These are phyloP conservation scores for Mellilla xanthometata DNA, from an alignment of 2,888 invertebrate genomes.

Conservation along the genomic window DNA sequence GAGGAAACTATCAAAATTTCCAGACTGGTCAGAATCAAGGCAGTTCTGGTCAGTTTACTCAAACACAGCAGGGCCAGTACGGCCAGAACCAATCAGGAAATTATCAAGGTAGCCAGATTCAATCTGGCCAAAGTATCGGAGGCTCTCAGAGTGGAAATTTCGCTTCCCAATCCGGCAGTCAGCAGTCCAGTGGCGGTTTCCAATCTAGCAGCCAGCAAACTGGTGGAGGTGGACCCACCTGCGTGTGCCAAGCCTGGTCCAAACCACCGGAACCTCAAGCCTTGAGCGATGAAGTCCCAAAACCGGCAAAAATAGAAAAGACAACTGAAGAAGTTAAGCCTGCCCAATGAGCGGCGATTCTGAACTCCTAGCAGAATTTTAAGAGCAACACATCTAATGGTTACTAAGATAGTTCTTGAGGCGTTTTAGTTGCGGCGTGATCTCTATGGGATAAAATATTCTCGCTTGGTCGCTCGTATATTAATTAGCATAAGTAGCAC, in stretches of 20 bases:
- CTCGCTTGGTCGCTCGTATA: too few relatives aligned
- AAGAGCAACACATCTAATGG: constrained; percentile 8
- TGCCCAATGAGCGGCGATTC: constrained; percentile 4
- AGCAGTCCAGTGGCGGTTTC: constrained; percentile 46
- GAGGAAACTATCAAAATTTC: constrained; percentile 22
- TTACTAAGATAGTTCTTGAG: constrained; percentile 7
- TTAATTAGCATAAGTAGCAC: constrained; percentile 10
- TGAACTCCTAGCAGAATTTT: neutral
- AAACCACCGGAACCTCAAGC: constrained; percentile 48
- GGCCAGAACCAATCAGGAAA: constrained; percentile 25
- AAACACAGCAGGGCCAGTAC: constrained; percentile 27
- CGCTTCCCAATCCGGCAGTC: constrained; percentile 39
- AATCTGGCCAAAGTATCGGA: constrained; percentile 14
- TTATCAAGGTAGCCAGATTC: constrained; percentile 25
- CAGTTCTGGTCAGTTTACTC: constrained; percentile 12
- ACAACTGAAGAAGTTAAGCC: constrained; percentile 17
- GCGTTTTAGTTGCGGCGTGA: constrained; percentile 12
- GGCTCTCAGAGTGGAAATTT: constrained; percentile 16
- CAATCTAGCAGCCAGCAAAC: constrained; percentile 43
- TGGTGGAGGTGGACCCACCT: constrained; percentile 55
- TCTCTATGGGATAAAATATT: too few relatives aligned
- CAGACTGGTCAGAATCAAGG: constrained; percentile 18
- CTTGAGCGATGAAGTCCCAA: constrained; percentile 22
- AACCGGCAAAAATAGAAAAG: constrained; percentile 21
- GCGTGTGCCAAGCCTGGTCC: constrained; percentile 72